Evolutionary conservation across 2,888 invertebrate species (phyloP).

Genomic region (Netelia virgata): DNA sequence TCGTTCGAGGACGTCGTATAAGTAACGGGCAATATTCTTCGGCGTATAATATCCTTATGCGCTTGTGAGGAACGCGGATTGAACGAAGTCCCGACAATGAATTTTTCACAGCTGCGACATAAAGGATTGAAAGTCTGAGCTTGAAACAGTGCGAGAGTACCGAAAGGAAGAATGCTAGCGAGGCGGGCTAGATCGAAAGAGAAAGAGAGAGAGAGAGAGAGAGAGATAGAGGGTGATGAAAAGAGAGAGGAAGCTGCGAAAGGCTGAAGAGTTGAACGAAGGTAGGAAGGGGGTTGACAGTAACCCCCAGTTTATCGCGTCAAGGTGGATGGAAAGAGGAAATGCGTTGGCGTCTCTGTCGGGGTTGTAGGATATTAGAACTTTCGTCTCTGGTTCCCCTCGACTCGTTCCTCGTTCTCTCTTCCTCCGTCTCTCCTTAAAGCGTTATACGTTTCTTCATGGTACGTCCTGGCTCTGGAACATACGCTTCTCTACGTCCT

Average conservation of each 20-base stretch:
- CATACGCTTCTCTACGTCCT: background rate
- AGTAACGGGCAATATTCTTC: background rate
- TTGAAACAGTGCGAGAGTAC: background rate
- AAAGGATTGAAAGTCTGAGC: background rate
- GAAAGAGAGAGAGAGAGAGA: background rate
- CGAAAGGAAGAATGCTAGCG: background rate
- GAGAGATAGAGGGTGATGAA: conserved; percentile 1
- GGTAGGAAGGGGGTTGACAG: background rate
- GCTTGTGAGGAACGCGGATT: background rate
- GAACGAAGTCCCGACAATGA: background rate
- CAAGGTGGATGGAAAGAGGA: conserved; percentile 5
- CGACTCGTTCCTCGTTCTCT: background rate
- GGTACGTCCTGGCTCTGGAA: background rate
- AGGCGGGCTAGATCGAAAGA: background rate
- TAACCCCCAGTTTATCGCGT: conserved; percentile 26
- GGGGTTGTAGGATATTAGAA: conserved; percentile 34
- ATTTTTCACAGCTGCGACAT: background rate
- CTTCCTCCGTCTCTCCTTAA: background rate
- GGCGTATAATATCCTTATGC: background rate
- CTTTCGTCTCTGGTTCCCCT: conserved; percentile 18
- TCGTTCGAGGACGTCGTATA: background rate
- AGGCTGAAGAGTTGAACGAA: conserved; percentile 9
- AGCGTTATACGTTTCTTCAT: background rate
- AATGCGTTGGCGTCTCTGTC: conserved; percentile 7
- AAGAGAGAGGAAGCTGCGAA: background rate